Evolutionary conservation across 1,140 invertebrate species (phyloP).

Genomic region (Aphaenogaster ashmeadi): DNA sequence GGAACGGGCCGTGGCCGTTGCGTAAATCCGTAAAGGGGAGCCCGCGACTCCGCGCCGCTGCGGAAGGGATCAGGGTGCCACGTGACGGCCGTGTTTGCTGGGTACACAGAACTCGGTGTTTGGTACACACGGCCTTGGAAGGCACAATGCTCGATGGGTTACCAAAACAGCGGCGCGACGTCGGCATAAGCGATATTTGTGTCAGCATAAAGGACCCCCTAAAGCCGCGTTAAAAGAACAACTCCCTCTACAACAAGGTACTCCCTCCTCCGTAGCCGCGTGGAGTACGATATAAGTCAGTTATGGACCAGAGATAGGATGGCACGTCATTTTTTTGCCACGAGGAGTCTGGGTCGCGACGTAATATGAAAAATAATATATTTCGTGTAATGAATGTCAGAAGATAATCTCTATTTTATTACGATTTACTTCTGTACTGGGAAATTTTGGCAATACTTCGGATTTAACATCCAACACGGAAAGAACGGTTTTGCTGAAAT

Average conservation of each 20-base stretch:
- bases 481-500: no score
- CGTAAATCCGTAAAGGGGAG: constrained; percentile 80
- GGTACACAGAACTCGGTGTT: constrained; percentile 85
- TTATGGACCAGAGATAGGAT: constrained; percentile 35
- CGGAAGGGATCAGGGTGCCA: constrained; percentile 80
- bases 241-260: constrained; percentile 43
- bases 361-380: not conserved
- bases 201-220: constrained; percentile 86
- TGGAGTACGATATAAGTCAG: constrained; percentile 32
- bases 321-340: constrained; percentile 16
- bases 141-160: constrained; percentile 86
- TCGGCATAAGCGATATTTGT: constrained; percentile 87
- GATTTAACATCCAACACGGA: not conserved
- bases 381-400: not conserved
- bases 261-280: constrained; percentile 10
- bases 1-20: constrained; percentile 72
- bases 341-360: not conserved
- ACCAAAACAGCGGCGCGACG: constrained; percentile 86
- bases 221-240: constrained; percentile 85
- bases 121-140: constrained; percentile 82
- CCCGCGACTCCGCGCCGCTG: constrained; percentile 55
- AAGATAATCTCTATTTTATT: not conserved
- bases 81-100: constrained; percentile 85
- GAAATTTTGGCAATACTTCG: not conserved
- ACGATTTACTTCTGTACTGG: not conserved